Evolutionary conservation across 2,113 vertebrate species (phyloP), one percentile per base, ranked within the genome.

Genomic region (Rhadina sibilatrix): DNA sequence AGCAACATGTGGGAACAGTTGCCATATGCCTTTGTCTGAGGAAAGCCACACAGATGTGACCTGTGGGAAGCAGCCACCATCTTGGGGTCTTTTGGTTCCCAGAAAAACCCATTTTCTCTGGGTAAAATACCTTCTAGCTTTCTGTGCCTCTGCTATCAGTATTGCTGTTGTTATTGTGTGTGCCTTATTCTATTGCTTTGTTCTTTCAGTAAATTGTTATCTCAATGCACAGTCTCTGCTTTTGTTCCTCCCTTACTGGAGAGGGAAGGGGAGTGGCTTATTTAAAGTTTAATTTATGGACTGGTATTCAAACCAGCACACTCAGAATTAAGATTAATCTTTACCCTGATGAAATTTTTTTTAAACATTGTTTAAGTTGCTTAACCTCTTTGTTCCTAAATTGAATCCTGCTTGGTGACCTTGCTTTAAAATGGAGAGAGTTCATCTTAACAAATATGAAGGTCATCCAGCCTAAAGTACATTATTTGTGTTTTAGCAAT

Each of bases 401-500:
- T 78, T 83, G 71, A 87, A 83, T 94, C 80, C 46, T 70, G 93
- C 95, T 96, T 97, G 76, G 86, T 97, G 97, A 98, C 96, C 97
- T 92, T 94, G 83, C 77, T 88, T 97, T 77, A 82, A 88, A 97
- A 94, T 75, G 94, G 90, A 61, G 59, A 90, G 85, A 70, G 83
- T 95, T 97, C 63, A 64, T 94, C 96, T 96, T 98, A 98, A 97
- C 95, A 97, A 97, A 97, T 97, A 96, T 90, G 92, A 85, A 94
- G 97, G 98, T 98, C 97, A 98, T 50, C 35, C 53, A 91, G 88
- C 80, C 91, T 42, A 76, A 85, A 95, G 89, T 18, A 17, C 77
- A 93, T 95, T 96, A 95, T 96, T 94, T 94, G 95, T 97, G 91
- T 96, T 98, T 97, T 97, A 97, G 95, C 96, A 97, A 96, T 97